Conservation (phyloP, 2,888 invertebrate species). For the Rhimphoctona megacephalus region DNA sequence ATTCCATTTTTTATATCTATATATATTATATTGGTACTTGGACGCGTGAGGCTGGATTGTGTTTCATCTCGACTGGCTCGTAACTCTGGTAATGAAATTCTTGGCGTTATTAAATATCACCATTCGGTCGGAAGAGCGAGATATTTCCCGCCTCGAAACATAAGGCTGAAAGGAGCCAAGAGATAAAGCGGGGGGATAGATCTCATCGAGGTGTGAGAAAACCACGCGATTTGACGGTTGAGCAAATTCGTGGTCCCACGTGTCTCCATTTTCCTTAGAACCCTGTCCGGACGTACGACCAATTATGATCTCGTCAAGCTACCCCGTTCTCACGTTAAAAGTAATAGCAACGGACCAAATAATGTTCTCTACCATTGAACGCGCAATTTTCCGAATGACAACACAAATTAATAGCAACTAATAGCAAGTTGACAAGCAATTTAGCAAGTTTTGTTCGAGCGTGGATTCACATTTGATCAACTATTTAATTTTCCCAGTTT, state of each 20-base stretch:
- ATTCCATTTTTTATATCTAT: constrained; percentile 39
- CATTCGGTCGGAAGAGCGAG: constrained; percentile 74
- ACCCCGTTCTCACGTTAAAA: not conserved
- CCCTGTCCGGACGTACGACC: not conserved
- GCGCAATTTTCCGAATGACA: not conserved
- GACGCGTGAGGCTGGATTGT: constrained; percentile 50
- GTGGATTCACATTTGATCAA: not conserved
- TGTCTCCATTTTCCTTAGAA: not conserved
- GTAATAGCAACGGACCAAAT: not conserved
- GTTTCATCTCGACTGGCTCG: constrained; percentile 68
- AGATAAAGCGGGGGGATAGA: not conserved
- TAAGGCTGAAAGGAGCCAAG: constrained; percentile 10
- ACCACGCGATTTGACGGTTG: constrained; percentile 62
- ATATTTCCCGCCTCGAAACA: constrained; percentile 66
- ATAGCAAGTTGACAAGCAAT: not conserved
- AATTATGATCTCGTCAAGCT: not conserved
- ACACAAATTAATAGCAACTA: not conserved
- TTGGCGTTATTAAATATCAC: constrained; percentile 82
- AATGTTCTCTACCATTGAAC: not conserved
- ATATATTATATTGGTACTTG: not conserved
- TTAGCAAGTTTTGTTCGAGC: not conserved
- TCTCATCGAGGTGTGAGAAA: constrained; percentile 37
- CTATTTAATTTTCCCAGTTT: not conserved
- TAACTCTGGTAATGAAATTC: constrained; percentile 82
- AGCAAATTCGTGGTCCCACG: constrained; percentile 61